A percentile compares a stretch with the other conserved stretches of the same genome.
Conservation (phyloP, 2,888 invertebrate species). For the Ornithoptera priamus region DNA sequence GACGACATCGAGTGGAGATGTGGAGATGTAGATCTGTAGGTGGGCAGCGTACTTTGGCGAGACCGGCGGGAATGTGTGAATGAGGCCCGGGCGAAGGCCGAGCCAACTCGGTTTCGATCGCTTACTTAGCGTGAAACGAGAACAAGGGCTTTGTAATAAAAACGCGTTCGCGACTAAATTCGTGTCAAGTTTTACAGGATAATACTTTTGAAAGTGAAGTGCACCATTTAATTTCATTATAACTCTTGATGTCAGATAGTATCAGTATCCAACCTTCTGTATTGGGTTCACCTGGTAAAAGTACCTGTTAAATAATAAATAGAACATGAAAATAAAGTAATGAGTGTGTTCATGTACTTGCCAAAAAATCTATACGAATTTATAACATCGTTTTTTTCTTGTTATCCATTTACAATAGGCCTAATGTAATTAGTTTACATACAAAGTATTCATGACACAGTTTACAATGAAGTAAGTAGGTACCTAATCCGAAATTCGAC, state of each 20-base stretch:
- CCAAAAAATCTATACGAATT: no score
- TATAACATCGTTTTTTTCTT: no score
- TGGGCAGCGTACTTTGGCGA: conserved; percentile 46
- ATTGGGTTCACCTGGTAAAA: no score
- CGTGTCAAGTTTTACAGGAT: background rate
- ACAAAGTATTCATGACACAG: conserved; percentile 29
- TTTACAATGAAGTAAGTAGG: conserved; percentile 34
- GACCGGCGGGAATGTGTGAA: conserved; percentile 47
- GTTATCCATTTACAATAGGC: background rate
- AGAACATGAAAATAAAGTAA: no score
- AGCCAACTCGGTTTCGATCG: conserved; percentile 37
- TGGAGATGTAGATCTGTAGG: conserved; percentile 46
- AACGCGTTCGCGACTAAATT: conserved; percentile 33
- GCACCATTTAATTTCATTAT: no score
- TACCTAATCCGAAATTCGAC: conserved; percentile 50
- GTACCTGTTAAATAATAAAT: no score
- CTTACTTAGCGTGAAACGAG: conserved; percentile 57
- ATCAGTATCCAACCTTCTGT: no score
- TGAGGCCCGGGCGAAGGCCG: conserved; percentile 50
- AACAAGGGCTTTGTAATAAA: conserved; percentile 57
- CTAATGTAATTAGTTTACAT: conserved; percentile 7
- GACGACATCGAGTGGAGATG: conserved; percentile 45
- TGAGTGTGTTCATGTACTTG: no score
- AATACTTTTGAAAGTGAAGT: no score
- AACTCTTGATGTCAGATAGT: no score